Conservation (phyloP, 2,113 vertebrate species). For the Felis chaus region DNA sequence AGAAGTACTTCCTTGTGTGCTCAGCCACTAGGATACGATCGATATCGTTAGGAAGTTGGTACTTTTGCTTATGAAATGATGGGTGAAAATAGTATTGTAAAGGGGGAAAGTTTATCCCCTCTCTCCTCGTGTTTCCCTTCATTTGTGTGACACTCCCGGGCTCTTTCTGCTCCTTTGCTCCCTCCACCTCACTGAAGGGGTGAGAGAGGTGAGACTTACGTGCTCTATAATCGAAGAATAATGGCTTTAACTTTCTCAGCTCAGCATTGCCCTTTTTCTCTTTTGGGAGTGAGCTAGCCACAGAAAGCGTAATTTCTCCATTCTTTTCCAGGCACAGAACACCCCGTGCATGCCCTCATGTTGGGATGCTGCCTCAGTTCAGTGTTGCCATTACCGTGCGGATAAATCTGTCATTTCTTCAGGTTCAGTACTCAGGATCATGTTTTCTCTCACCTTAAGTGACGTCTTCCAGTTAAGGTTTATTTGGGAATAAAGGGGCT, state of each 20-base stretch:
- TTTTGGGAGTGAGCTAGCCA: neutral
- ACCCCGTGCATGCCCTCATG: no score
- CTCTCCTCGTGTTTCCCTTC: neutral
- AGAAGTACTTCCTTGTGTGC: neutral
- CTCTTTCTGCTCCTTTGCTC: neutral
- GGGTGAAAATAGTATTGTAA: neutral
- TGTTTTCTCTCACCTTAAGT: neutral
- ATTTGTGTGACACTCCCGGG: neutral
- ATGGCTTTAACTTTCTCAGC: neutral
- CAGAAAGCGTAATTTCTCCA: neutral
- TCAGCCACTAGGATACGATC: neutral
- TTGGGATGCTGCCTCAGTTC: neutral
- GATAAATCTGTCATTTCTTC: neutral
- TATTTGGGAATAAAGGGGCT: neutral
- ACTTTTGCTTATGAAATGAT: neutral
- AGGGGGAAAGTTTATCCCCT: neutral
- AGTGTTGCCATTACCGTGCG: neutral
- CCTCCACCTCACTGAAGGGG: neutral
- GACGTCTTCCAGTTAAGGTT: neutral
- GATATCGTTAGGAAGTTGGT: neutral
- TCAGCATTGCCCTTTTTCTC: neutral
- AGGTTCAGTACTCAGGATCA: neutral
- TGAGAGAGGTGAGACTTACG: neutral
- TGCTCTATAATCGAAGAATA: neutral
- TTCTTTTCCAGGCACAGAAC: neutral